These are phyloP conservation scores for Lampris megalopsis DNA, from an alignment of 2,113 vertebrate species.

Conservation along the genomic window DNA sequence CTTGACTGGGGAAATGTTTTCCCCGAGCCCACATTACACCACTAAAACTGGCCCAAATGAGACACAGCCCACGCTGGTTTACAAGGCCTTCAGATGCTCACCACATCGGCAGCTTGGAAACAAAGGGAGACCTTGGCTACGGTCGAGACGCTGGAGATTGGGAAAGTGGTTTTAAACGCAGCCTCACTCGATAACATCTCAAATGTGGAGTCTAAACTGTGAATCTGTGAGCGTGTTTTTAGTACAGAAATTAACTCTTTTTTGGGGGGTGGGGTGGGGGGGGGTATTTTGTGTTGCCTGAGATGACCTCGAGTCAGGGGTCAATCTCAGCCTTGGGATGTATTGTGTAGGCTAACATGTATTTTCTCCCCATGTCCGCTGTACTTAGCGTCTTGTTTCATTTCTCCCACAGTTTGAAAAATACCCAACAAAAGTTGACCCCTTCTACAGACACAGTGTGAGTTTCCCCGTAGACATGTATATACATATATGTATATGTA, in stretches of 20 bases:
- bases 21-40: constrained; percentile 62
- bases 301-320: constrained; percentile 7
- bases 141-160: constrained; percentile 2
- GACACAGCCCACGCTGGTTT: constrained; percentile 54
- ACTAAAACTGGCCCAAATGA: constrained; percentile 67
- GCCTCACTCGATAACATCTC: constrained; percentile 9
- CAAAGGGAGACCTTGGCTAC: neutral
- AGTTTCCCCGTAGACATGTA: constrained; percentile 76
- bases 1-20: constrained; percentile 75
- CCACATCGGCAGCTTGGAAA: constrained; percentile 41
- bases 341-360: constrained; percentile 18
- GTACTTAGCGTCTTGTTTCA: constrained; percentile 77
- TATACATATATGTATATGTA: no score
- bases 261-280: neutral
- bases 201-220: neutral
- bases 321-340: neutral
- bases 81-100: constrained; percentile 61
- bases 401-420: constrained; percentile 99
- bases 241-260: constrained; percentile 18
- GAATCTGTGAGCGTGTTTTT: constrained; percentile 21
- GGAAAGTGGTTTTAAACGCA: constrained; percentile 30
- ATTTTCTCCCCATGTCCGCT: constrained; percentile 73
- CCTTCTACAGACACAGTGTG: constrained; percentile 99
- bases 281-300: constrained; percentile 33
- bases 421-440: constrained; percentile 99